Evolutionary conservation across 2,888 invertebrate genomes (phyloP), one percentile per base, ranked within the genome.

Genomic region (Frankliniella intonsa): DNA sequence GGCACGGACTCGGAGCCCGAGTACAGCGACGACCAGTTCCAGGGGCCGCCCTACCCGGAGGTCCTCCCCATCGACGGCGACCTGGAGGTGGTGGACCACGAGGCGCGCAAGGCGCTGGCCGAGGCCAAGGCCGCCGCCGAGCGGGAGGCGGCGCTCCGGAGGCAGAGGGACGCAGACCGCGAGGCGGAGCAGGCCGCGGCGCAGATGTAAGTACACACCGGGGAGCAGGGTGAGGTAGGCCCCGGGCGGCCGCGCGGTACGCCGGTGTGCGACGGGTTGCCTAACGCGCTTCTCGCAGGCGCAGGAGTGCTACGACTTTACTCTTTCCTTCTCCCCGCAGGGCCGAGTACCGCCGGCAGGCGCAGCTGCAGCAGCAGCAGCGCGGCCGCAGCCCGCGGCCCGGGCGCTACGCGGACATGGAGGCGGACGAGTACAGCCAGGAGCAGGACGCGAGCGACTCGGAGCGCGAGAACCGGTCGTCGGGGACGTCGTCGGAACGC

Each of bases 401-500:
- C 79, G 82, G 84, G 50, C 79, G 82, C 50, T 80, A 82, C 19
- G 50, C 82, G 1, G 80, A 80, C 19, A 80, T 81, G 50, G 51
- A 81, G 14, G 81, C 80, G 49, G 83, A 81, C 27, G 80, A 83
- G 50, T 76, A 80, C n/a, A 49, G 79, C 27, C 83, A 84, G 81
- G 81, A 83, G 83, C 80, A 84, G 82, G 82, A 82, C 82, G 81
- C 84, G 83, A 85, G 14, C 83, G 85, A 88, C 65, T 88, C 89
- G 0, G 88, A 89, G 83, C 89, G 89, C 81, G 91, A 88, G 81
- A 86, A 91, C 83, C 91, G 90, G 82, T 92, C 92, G 0, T 91
- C 92, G 1, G 91, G 91, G 2, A 92, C 92, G 84, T 92, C 92
- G 0, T 88, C 88, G 50, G 90, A 90, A 80, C 86, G 89, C 51